Conservation (phyloP, 2,888 invertebrate species). For the Formica aserva region DNA sequence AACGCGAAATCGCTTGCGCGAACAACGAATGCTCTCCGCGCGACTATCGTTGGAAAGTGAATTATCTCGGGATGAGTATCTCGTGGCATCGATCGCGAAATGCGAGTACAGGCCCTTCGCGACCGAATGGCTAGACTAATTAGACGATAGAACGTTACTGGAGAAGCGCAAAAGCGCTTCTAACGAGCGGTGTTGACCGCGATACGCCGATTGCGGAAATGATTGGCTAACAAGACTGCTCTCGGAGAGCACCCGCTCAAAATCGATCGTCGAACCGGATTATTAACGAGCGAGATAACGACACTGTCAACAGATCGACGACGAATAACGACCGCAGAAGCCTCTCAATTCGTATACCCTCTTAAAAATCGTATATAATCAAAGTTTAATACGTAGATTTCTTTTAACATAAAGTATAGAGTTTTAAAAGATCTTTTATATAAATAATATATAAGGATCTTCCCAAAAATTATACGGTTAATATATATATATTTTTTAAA, state of each 20-base stretch:
- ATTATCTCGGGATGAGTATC: slow-evolving; percentile 75
- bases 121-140: slow-evolving; percentile 49
- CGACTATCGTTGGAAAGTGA: slow-evolving; percentile 82
- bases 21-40: slow-evolving; percentile 81
- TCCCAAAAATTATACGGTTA: background rate
- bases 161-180: slow-evolving; percentile 60
- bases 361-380: background rate
- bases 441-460: background rate
- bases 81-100: slow-evolving; percentile 44
- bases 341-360: background rate
- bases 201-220: slow-evolving; percentile 44
- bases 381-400: background rate
- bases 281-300: slow-evolving; percentile 38
- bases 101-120: background rate
- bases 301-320: background rate
- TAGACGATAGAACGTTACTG: slow-evolving; percentile 59
- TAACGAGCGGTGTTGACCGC: slow-evolving; percentile 62
- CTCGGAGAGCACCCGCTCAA: slow-evolving; percentile 12
- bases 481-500: too few relatives aligned
- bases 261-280: slow-evolving; percentile 37
- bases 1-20: slow-evolving; percentile 82
- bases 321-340: background rate
- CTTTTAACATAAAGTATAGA: background rate
- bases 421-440: background rate
- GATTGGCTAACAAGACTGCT: slow-evolving; percentile 48